Conservation (phyloP, 1,140 invertebrate genomes). For the Drosophila pallidifrons region DNA sequence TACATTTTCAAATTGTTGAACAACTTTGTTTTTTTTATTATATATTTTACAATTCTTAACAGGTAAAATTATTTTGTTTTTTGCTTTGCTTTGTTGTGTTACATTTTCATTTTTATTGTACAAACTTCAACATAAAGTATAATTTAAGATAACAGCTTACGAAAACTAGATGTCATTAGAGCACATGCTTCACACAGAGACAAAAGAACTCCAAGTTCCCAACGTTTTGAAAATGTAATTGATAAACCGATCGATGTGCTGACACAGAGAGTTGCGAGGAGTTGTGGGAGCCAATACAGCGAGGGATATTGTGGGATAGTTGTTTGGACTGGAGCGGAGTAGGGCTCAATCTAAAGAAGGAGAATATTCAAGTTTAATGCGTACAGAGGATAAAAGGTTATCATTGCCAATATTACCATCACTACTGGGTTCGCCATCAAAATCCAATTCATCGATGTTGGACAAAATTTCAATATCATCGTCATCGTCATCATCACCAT, state of each 20-base stretch:
- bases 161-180: conserved; percentile 35
- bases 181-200: conserved; percentile 19
- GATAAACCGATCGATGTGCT: not conserved
- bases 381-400: conserved; percentile 16
- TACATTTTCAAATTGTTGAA: conserved; percentile 74
- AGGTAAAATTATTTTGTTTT: conserved; percentile 34
- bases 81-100: conserved; percentile 34
- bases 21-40: conserved; percentile 38
- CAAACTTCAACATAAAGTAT: conserved; percentile 61
- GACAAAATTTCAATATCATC: conserved; percentile 54
- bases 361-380: conserved; percentile 37
- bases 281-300: conserved; percentile 21
- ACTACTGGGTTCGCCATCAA: conserved; percentile 53
- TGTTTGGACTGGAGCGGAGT: conserved; percentile 6
- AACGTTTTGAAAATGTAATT: conserved; percentile 2
- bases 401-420: conserved; percentile 49
- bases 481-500: conserved; percentile 62
- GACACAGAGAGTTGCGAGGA: not conserved
- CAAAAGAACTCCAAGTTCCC: not conserved
- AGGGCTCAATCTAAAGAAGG: conserved; percentile 46
- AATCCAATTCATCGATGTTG: conserved; percentile 44
- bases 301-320: conserved; percentile 19
- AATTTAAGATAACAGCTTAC: conserved; percentile 54
- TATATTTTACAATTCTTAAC: conserved; percentile 45
- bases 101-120: conserved; percentile 33